These are phyloP conservation scores for Hetaerina titia DNA, from an alignment of 2,888 invertebrate species.

Conservation along the genomic window DNA sequence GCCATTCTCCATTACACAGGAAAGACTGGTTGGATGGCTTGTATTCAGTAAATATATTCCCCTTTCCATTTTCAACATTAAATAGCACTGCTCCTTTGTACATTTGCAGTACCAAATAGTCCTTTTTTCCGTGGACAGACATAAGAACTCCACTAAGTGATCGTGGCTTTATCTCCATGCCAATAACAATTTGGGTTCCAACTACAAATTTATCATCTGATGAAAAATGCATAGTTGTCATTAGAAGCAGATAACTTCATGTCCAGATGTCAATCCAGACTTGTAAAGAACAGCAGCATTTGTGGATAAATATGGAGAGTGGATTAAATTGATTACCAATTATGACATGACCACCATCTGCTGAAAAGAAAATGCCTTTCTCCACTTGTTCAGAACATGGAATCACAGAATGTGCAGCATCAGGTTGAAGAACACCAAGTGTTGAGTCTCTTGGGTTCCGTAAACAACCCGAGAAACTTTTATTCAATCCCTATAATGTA, in stretches of 20 bases:
- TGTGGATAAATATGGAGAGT: not conserved
- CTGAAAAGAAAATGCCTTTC: constrained; percentile 90
- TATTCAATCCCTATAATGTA: constrained; percentile 79
- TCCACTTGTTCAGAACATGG: constrained; percentile 90
- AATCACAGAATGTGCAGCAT: constrained; percentile 82
- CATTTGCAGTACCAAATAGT: constrained; percentile 93
- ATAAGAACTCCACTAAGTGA: constrained; percentile 90
- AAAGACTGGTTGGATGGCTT: constrained; percentile 83
- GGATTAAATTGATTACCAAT: not conserved
- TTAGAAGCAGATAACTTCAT: not conserved
- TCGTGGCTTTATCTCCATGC: constrained; percentile 92
- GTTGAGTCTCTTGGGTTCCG: constrained; percentile 86
- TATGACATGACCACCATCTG: constrained; percentile 82
- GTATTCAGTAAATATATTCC: constrained; percentile 87
- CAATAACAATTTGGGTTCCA: constrained; percentile 87
- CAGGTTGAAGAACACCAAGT: constrained; percentile 82
- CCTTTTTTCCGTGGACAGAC: constrained; percentile 89
- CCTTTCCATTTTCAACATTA: constrained; percentile 90
- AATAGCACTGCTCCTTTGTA: constrained; percentile 91
- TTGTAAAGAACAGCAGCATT: not conserved
- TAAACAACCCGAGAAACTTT: constrained; percentile 91
- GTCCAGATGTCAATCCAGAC: not conserved
- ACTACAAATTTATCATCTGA: constrained; percentile 88
- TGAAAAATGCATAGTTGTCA: constrained; percentile 70
- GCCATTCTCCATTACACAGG: constrained; percentile 98